Conservation (phyloP, 2,113 vertebrate species). For the Galeopterus variegatus region DNA sequence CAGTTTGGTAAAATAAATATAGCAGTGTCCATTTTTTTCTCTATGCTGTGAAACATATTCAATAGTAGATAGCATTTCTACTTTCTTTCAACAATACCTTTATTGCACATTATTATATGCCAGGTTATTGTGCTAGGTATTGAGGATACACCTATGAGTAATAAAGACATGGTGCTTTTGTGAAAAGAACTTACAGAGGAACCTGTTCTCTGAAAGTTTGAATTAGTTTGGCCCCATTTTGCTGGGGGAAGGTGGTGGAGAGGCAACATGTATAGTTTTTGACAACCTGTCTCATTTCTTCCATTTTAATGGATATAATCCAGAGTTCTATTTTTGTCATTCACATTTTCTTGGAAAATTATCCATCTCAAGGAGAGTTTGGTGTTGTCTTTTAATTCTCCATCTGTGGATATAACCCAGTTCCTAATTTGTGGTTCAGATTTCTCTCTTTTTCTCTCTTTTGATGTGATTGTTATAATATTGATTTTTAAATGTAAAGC, state of each 20-base stretch:
- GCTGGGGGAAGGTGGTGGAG: neutral
- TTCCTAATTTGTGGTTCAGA: neutral
- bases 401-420: neutral
- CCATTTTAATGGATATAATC: neutral
- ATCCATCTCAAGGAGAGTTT: constrained; percentile 1
- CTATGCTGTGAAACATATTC: constrained; percentile 8
- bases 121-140: neutral
- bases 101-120: neutral
- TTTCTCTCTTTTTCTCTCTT: neutral
- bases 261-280: neutral
- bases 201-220: neutral
- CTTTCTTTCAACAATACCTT: neutral
- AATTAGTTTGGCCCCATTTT: neutral
- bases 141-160: neutral
- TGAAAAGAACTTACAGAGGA: neutral
- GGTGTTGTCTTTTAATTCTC: neutral
- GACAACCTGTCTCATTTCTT: neutral
- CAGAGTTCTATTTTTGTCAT: neutral
- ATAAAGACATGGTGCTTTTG: neutral
- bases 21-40: neutral
- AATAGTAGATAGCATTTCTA: neutral
- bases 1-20: neutral
- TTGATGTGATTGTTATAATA: neutral
- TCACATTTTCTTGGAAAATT: constrained; percentile 27
- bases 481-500: neutral